Evolutionary conservation across 2,888 invertebrate genomes (phyloP), one percentile per base, ranked within the genome.

Genomic region (Pseudococcus jackbeardsleyi): DNA sequence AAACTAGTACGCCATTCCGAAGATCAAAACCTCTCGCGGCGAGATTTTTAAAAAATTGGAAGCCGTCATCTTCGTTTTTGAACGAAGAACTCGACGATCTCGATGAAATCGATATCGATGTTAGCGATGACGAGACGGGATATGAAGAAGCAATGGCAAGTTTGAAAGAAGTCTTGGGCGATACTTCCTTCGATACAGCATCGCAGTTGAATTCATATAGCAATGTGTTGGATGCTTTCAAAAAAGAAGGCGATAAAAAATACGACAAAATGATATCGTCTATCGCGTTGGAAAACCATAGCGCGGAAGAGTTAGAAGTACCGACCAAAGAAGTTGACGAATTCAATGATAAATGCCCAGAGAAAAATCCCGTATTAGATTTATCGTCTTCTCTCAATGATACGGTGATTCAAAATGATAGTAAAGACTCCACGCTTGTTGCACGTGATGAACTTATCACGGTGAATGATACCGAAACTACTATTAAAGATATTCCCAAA

Each of bases 21-120:
- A 39, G 79, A 48, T 22, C 42, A 9, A 77, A 72, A 42, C 87
- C 87, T 77, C 50, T 26, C 12, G 88, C 88, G 6, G 88, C 85
- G 7, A 72, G 85, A 50, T 77, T 88, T 68, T 59, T 88, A 11
- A 84, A 84, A 22, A 79, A 88, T 8, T 88, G 88, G 88, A 88
- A 88, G 72, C 54, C 84, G 26, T 85, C 85, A 17, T 84, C 84
- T 48, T 85, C 85, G 22, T 84, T 72, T 68, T 6, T 46, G 1
- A 82, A 6, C 12, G 50, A 46, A 3, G 50, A 87, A 22, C 4
- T 39, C 54, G 6, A 46, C 59, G 59, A 42, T n/a, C 2, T 77
- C 17, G 84, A 64, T n/a, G 72, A 68, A 33, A 22, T 84, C 19
- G 68, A 48, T 68, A 42, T 8, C 8, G 68, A 48, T 68, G 22